Base-by-base conservation (phyloP, 2,888 invertebrate species). In the Drosophila nr. perissopoda region DNA sequence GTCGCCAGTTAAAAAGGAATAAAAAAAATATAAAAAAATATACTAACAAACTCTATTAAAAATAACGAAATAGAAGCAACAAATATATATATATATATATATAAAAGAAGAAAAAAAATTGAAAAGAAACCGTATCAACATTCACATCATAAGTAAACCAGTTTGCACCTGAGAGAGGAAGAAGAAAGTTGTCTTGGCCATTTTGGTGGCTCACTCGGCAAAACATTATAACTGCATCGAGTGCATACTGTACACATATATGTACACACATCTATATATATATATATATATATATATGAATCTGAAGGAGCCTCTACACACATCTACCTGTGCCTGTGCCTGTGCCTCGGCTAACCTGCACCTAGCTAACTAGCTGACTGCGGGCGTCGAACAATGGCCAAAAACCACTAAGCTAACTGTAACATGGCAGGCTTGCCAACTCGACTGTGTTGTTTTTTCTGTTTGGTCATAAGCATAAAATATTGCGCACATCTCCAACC, bases 131-230 rank as follows among this genome's bases (percentile, higher is more conserved):
- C 87, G 83, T 88, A 88, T 88, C 87, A 88, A 88, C 87, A 88
- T 88, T 88, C 87, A 88, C 87, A 88, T 88, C 87, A 88, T 89
- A 88, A 88, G 86, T 88, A 88, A 88, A 88, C 87, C 87, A 88
- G 87, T 88, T 88, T 88, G 87, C 87, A 88, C 87, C 87, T 88
- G 90, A 88, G 87, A 88, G 87, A 88, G 87, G 87, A 89, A 88
- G 87, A 88, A 88, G 87, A 88, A 88, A 88, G 87, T 88, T 88
- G 87, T 88, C 87, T 88, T 88, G 87, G 88, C 87, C 87, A 88
- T 88, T 88, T 88, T 89, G 74, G 86, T 72, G 84, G 72, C 71
- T 52, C 56, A 51, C 59, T 62, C 70, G 70, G 79, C 83, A 80
- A 71, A 63, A 83, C 65, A 82, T 82, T 82, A 74, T 84, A 79